A percentile compares a stretch with the other conserved stretches of the same genome.
These are phyloP conservation scores for Drepana falcataria DNA, from an alignment of 2,888 invertebrate genomes.

Conservation along the genomic window DNA sequence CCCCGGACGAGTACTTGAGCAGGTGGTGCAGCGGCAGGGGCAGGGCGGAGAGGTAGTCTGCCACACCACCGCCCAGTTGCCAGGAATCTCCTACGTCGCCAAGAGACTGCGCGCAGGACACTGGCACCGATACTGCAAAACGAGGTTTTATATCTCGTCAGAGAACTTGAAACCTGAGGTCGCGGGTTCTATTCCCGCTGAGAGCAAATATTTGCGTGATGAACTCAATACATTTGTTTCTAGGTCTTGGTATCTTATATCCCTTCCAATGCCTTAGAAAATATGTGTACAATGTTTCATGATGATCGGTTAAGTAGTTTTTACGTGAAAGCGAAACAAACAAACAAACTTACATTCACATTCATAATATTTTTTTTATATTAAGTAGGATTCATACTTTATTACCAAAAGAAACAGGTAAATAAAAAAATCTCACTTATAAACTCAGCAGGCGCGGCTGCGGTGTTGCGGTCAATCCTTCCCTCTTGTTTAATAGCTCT, in stretches of 20 bases:
- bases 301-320: too few relatives aligned
- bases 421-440: constrained; percentile 46
- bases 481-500: constrained; percentile 78
- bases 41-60: constrained; percentile 90
- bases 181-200: too few relatives aligned
- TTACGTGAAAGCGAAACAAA: too few relatives aligned
- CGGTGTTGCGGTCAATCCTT: constrained; percentile 59
- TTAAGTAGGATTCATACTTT: too few relatives aligned
- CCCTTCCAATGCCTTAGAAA: too few relatives aligned
- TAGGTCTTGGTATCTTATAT: too few relatives aligned
- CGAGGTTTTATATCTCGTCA: not conserved
- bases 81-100: constrained; percentile 79
- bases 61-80: constrained; percentile 89
- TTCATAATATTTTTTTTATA: too few relatives aligned
- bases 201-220: too few relatives aligned
- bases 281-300: too few relatives aligned
- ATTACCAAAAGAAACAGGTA: too few relatives aligned
- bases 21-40: constrained; percentile 90
- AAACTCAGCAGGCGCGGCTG: constrained; percentile 52
- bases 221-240: too few relatives aligned
- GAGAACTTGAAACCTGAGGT: not conserved
- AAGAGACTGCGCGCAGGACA: constrained; percentile 48
- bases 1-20: constrained; percentile 79
- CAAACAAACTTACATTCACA: too few relatives aligned
- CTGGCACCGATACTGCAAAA: constrained; percentile 6